Evolutionary conservation across 2,113 vertebrate species (phyloP), one percentile per base, ranked within the genome.

Genomic region (Danionella cerebrum): DNA sequence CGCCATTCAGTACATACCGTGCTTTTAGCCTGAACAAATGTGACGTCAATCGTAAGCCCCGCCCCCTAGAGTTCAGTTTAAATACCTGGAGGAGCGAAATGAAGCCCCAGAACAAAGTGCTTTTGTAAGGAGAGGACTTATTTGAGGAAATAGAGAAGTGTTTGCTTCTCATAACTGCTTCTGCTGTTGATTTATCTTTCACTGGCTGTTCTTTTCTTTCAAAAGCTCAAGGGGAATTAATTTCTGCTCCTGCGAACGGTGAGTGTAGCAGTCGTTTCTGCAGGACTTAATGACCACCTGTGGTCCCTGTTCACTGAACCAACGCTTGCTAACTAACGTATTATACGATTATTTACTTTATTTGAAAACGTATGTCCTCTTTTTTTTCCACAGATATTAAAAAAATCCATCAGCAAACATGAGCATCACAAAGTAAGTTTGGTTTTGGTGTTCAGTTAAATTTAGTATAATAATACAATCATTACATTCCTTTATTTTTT

Each of bases 361-460:
- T 18, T 18, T 45, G 18, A 54, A 11, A 0, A 19, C 12, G 5
- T 35, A 2, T n/a, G 5, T 45, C 3, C 27, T 27, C 7, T 29
- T 35, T 2, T 10, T 36, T 35, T n/a, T 3, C 44, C 33, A 19
- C 41, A 45, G 42, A 35, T 8, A 63, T 44, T 44, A 1, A 1
- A 33, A 6, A 6, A 31, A 11, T 14, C 19, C 7, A 31, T 14
- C 18, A n/a, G 2, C 29, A 63, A 11, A 33, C n/a, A 63, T 63
- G 59, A 48, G 18, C 59, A 35, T 2, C 29, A 48, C 59, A 63
- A 63, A 35, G 59, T 63, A 35, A 63, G 42, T 63, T 48, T 2
- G 16, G 5, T 39, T 12, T n/a, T n/a, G n/a, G n/a, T n/a, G n/a
- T n/a, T n/a, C n/a, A n/a, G n/a, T n/a, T n/a, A n/a, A n/a, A n/a